These are phyloP conservation scores for Leistus spinibarbis DNA, from an alignment of 2,888 invertebrate species.

Conservation along the genomic window DNA sequence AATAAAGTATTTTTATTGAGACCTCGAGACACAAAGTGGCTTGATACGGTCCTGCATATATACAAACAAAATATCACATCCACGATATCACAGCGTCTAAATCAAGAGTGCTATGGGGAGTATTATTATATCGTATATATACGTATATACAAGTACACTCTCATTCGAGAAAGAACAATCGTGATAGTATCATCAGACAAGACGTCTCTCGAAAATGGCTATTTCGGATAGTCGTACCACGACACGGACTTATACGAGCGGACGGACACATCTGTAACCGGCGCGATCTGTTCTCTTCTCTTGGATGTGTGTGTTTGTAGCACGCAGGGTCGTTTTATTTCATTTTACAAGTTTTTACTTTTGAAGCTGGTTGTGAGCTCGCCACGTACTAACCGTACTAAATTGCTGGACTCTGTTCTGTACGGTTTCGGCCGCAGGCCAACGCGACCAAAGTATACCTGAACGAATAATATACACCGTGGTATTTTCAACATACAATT, in stretches of 20 bases:
- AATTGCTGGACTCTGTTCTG: conserved; percentile 30
- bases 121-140: background rate
- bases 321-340: conserved; percentile 43
- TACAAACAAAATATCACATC: conserved; percentile 1
- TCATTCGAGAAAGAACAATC: background rate
- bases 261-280: conserved; percentile 11
- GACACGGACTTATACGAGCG: background rate
- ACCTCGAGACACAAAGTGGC: no score
- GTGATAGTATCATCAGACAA: conserved; percentile 11
- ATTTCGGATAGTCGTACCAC: conserved; percentile 3
- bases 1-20: no score
- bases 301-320: background rate
- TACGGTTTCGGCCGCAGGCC: conserved; percentile 11
- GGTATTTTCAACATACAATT: conserved; percentile 21
- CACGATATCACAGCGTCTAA: conserved; percentile 6
- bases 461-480: conserved; percentile 12
- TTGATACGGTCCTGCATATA: background rate
- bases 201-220: conserved; percentile 20
- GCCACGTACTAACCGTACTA: conserved; percentile 43
- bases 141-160: background rate
- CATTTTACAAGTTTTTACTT: conserved; percentile 49
- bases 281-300: background rate
- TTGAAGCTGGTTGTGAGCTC: conserved; percentile 44
- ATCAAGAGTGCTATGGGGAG: background rate
- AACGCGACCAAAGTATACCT: conserved; percentile 18